Percentiles rank a stretch among this genome's conserved stretches.
Conservation (phyloP, 1,140 invertebrate genomes). For the Tetranychus urticae region DNA sequence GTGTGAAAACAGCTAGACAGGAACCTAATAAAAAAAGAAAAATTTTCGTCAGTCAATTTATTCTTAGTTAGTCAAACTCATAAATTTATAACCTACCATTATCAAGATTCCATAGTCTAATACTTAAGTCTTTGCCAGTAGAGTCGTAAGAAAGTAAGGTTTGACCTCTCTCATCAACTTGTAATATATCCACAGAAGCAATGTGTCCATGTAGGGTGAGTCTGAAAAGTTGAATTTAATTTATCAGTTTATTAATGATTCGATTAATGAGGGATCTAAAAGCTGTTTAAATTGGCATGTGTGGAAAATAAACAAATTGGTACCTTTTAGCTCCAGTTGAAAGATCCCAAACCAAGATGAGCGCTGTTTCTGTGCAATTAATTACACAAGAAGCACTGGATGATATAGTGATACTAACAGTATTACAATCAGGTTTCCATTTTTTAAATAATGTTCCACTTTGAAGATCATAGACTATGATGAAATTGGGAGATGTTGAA, state of each 20-base stretch:
- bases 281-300: constrained; percentile 2
- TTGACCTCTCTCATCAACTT: constrained; percentile 39
- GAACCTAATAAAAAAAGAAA: constrained; percentile 29
- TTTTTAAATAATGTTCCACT: constrained; percentile 63
- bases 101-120: constrained; percentile 49
- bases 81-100: constrained; percentile 28
- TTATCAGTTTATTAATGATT: background rate
- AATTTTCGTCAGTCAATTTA: constrained; percentile 1
- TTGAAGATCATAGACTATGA: constrained; percentile 70
- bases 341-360: constrained; percentile 61
- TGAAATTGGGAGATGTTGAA: constrained; percentile 56
- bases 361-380: constrained; percentile 48
- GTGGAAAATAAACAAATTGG: background rate
- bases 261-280: background rate
- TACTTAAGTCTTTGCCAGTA: constrained; percentile 37
- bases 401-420: constrained; percentile 51
- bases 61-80: background rate
- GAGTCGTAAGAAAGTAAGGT: constrained; percentile 44
- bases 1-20: constrained; percentile 48
- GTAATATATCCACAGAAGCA: constrained; percentile 40
- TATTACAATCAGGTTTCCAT: constrained; percentile 58
- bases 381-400: constrained; percentile 53
- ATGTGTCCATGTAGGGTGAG: constrained; percentile 45
- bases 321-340: constrained; percentile 38
- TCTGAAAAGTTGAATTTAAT: constrained; percentile 14